A percentile compares a stretch with the other conserved stretches of the same genome.
phyloP scores from a whole-genome alignment of 2,113 vertebrate species.

The Mormyrus iriodes region DNA sequence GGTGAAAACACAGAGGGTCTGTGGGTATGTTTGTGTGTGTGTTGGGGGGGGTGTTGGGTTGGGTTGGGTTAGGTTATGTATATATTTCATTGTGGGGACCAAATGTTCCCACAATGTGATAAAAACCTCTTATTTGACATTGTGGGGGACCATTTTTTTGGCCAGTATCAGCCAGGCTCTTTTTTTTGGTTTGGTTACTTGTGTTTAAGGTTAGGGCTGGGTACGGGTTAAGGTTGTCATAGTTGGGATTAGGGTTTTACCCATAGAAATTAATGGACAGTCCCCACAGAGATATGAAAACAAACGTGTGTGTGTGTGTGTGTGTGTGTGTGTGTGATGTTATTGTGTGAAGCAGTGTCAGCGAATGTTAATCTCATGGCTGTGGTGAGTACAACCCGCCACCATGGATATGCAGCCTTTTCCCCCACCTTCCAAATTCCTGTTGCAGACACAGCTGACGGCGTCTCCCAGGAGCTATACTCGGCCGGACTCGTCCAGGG shows the following conservation, averaged over 20 bases:
- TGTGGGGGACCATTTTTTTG: too few relatives aligned
- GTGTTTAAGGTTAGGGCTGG: not conserved
- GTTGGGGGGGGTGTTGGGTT: too few relatives aligned
- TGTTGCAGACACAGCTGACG: conserved; percentile 86
- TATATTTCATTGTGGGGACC: not conserved
- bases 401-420: too few relatives aligned
- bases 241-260: not conserved
- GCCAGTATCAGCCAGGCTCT: too few relatives aligned
- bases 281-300: not conserved
- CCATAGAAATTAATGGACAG: not conserved
- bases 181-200: not conserved
- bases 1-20: not conserved
- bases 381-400: not conserved
- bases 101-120: too few relatives aligned
- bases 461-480: conserved; percentile 96
- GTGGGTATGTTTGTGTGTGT: not conserved
- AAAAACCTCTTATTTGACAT: too few relatives aligned
- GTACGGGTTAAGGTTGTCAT: not conserved
- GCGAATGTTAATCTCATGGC: not conserved
- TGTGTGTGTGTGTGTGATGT: not conserved
- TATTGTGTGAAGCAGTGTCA: not conserved
- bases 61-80: too few relatives aligned
- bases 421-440: conserved; percentile 21
- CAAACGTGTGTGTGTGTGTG: not conserved
- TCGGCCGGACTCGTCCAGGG: conserved; percentile 94